These are phyloP conservation scores for Steromphala cineraria DNA, from an alignment of 2,888 invertebrate species.

Conservation along the genomic window DNA sequence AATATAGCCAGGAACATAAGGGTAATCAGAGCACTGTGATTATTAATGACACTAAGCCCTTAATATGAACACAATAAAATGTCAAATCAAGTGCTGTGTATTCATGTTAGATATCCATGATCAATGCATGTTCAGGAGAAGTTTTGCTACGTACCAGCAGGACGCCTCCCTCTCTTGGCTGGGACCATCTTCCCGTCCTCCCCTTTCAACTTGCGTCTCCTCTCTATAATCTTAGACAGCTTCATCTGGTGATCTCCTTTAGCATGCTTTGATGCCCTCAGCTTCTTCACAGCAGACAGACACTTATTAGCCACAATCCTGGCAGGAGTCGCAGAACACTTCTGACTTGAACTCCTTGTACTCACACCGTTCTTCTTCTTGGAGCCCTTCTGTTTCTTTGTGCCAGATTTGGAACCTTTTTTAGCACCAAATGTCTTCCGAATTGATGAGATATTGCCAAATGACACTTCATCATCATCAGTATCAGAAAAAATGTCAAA, in stretches of 20 bases:
- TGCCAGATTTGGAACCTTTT: background rate
- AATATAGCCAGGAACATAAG: too few species aligned
- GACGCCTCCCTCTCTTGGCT: background rate
- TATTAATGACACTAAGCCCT: too few species aligned
- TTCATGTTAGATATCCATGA: background rate
- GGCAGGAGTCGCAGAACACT: background rate
- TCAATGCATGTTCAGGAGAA: too few species aligned
- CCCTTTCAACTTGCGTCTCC: slow-evolving; percentile 28
- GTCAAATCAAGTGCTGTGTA: too few species aligned
- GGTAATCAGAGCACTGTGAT: too few species aligned
- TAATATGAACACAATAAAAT: too few species aligned
- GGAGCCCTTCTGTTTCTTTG: slow-evolving; percentile 4
- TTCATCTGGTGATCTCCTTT: slow-evolving; percentile 35
- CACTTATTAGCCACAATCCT: slow-evolving; percentile 9
- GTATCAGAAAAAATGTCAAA: background rate
- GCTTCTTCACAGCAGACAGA: slow-evolving; percentile 28
- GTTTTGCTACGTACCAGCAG: background rate
- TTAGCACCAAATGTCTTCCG: background rate
- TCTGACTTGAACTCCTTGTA: background rate
- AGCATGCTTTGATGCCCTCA: slow-evolving; percentile 14
- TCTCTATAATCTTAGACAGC: slow-evolving; percentile 41
- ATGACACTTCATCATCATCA: slow-evolving; percentile 1
- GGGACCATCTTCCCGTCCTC: slow-evolving; percentile 19
- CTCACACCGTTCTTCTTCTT: background rate
- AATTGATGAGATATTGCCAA: background rate